A percentile compares a stretch with the other conserved stretches of the same genome.
phyloP scores from a whole-genome alignment of 2,113 vertebrate genomes.

The Astur gentilis region DNA sequence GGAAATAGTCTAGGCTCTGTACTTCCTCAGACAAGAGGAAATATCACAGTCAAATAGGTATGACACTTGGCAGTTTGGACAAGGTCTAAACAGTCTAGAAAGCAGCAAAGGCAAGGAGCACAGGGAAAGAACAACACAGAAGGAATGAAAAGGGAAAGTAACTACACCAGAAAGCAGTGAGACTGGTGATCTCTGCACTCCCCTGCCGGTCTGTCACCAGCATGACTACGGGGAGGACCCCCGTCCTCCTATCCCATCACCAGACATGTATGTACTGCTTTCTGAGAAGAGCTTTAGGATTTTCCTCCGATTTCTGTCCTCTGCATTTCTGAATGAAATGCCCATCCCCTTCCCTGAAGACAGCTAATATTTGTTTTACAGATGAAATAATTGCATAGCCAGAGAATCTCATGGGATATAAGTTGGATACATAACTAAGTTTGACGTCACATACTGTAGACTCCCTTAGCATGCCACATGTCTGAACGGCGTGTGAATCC shows the following conservation, averaged over 20 bases:
- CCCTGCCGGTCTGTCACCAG: neutral
- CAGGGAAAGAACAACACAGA: neutral
- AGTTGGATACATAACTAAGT: neutral
- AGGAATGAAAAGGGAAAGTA: neutral
- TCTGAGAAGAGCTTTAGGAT: neutral
- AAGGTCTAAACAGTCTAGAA: neutral
- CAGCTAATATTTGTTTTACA: neutral
- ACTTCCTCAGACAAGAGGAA: neutral
- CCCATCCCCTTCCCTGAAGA: neutral
- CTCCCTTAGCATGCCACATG: fast-evolving
- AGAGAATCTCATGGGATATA: neutral
- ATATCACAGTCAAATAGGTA: neutral
- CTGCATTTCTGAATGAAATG: neutral
- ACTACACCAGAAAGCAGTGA: neutral
- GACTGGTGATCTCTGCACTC: neutral
- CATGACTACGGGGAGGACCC: fast-evolving
- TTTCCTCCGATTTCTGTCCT: neutral
- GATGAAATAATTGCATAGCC: neutral
- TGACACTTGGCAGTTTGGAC: neutral
- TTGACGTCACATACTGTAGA: neutral
- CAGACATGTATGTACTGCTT: neutral
- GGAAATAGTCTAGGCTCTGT: neutral
- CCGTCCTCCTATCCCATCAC: neutral
- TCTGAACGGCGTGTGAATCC: neutral
- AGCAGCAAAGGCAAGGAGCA: neutral